Conservation (phyloP, 2,888 invertebrate genomes). For the Meliscaeva auricollis region DNA sequence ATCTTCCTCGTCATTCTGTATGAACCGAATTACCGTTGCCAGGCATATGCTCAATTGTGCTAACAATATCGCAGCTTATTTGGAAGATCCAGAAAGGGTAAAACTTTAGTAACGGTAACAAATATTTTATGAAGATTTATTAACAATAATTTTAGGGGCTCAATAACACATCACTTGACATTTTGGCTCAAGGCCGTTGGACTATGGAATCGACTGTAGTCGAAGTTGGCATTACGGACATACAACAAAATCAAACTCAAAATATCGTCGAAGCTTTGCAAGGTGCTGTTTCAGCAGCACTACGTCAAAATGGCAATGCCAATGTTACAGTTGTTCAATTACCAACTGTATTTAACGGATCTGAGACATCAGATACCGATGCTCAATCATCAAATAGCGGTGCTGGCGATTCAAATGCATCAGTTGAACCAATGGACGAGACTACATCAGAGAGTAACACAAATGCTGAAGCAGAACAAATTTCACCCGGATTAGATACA, state of each 20-base stretch:
- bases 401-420: conserved; percentile 40
- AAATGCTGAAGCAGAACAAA: conserved; percentile 23
- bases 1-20: conserved; percentile 83
- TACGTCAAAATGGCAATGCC: conserved; percentile 81
- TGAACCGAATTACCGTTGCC: conserved; percentile 84
- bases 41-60: conserved; percentile 84
- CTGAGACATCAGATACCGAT: conserved; percentile 59
- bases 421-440: conserved; percentile 66
- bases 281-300: conserved; percentile 83
- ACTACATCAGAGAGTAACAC: conserved; percentile 26
- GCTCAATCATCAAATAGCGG: conserved; percentile 52
- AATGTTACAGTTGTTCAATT: conserved; percentile 83
- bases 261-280: conserved; percentile 83
- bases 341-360: conserved; percentile 81
- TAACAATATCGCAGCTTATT: conserved; percentile 83
- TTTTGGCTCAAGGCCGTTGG: conserved; percentile 84
- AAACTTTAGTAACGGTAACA: conserved; percentile 7
- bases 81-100: conserved; percentile 83
- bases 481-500: conserved; percentile 37
- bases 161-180: conserved; percentile 83
- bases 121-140: background rate
- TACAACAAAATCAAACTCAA: conserved; percentile 82
- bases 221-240: conserved; percentile 83
- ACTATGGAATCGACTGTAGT: conserved; percentile 84
- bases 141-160: conserved; percentile 79